A percentile compares a stretch with the other conserved stretches of the same genome.
These are phyloP conservation scores for Willowsia nigromaculata DNA, from an alignment of 2,888 invertebrate species.

Conservation along the genomic window DNA sequence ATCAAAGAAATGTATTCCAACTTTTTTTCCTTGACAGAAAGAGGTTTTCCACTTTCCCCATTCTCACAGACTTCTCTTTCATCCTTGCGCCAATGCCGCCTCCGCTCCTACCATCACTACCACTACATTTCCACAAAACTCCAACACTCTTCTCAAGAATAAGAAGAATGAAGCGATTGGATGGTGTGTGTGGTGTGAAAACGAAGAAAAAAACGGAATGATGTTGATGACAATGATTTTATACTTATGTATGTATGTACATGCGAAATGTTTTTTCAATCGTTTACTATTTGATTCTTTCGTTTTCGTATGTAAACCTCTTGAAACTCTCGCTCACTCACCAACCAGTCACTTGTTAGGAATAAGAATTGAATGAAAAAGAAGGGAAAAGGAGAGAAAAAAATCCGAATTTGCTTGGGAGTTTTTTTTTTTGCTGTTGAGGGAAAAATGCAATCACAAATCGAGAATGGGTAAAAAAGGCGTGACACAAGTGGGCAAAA, in stretches of 20 bases:
- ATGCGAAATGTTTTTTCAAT: slow-evolving; percentile 55
- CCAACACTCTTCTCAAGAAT: slow-evolving; percentile 52
- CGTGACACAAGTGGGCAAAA: slow-evolving; percentile 70
- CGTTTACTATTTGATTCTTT: slow-evolving; percentile 69
- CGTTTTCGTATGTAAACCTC: slow-evolving; percentile 69
- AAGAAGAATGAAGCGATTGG: slow-evolving; percentile 67
- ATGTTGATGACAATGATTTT: slow-evolving; percentile 56
- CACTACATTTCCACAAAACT: slow-evolving; percentile 61
- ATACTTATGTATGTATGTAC: slow-evolving; percentile 55
- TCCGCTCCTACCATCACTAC: slow-evolving; percentile 3
- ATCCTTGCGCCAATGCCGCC: slow-evolving; percentile 42
- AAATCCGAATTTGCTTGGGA: slow-evolving; percentile 73
- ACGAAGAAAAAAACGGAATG: slow-evolving; percentile 29
- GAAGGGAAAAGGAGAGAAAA: slow-evolving; percentile 45
- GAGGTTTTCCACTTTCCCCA: slow-evolving; percentile 59
- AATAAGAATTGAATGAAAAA: slow-evolving; percentile 68
- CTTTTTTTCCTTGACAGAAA: slow-evolving; percentile 58
- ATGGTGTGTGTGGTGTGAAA: slow-evolving; percentile 35
- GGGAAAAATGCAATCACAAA: slow-evolving; percentile 71
- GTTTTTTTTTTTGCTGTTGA: slow-evolving; percentile 50
- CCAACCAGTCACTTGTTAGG: slow-evolving; percentile 67
- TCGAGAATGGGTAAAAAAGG: slow-evolving; percentile 71
- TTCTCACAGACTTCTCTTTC: slow-evolving; percentile 16
- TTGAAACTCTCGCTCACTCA: slow-evolving; percentile 68
- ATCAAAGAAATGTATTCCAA: slow-evolving; percentile 66